These are phyloP conservation scores for Caranx melampygus DNA, from an alignment of 2,113 vertebrate species.

Conservation along the genomic window DNA sequence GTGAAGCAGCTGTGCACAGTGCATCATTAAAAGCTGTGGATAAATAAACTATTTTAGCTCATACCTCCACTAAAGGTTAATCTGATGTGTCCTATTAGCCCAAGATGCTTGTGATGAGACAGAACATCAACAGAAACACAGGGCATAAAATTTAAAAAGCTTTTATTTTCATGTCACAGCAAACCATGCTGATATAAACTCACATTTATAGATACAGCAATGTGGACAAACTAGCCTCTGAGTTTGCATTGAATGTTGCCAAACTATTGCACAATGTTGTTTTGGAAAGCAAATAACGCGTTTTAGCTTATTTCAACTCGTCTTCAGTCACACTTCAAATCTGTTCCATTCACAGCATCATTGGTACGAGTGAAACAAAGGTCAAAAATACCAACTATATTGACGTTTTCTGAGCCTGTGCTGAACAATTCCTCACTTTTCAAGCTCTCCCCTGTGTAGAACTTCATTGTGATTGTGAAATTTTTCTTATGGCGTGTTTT, in stretches of 20 bases:
- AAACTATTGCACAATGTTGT: conserved; percentile 75
- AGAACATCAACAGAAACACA: neutral
- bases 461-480: neutral
- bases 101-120: neutral
- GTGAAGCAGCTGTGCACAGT: neutral
- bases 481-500: neutral
- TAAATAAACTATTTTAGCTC: neutral
- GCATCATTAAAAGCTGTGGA: neutral
- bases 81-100: neutral
- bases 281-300: conserved; percentile 28
- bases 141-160: conserved; percentile 38
- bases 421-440: conserved; percentile 3
- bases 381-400: conserved; percentile 42
- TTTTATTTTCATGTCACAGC: conserved; percentile 73
- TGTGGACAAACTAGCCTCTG: conserved; percentile 16
- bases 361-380: conserved; percentile 39
- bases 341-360: conserved; percentile 47
- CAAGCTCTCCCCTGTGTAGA: neutral
- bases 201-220: conserved; percentile 48
- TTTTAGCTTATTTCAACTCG: conserved; percentile 15
- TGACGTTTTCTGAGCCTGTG: neutral
- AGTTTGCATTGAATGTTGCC: conserved; percentile 68
- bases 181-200: conserved; percentile 60
- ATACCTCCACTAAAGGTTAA: neutral
- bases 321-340: neutral